Evolutionary conservation across 1,140 invertebrate genomes (phyloP), one percentile per base, ranked within the genome.

Genomic region (Diuraphis noxia): DNA sequence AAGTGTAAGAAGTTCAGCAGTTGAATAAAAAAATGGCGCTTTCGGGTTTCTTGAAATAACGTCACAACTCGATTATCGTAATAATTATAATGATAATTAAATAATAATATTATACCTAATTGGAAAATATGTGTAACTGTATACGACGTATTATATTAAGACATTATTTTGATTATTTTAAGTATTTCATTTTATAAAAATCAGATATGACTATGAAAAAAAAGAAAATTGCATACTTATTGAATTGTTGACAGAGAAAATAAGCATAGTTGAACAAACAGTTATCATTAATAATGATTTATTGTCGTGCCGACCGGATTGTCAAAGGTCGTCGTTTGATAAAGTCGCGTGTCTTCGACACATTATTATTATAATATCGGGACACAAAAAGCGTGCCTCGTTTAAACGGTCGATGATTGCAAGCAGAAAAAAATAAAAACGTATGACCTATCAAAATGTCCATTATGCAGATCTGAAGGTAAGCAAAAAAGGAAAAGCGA

Each of bases 361-460:
- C 82, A 46, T 85, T 63, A 63, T 63, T 63, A 63, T 63, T 63
- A 63, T 63, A 63, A 63, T 36, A 41, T 85, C 2, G 41, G 23
- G 43, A 17, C 40, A 46, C 41, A 85, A 85, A 85, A 85, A 85
- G 25, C 82, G 41, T n/a, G 41, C 30, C 82, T 85, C 82, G 30
- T 85, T 85, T 85, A 46, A 85, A 85, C 82, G 82, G 41, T 85
- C n/a, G 82, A 85, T 1, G 81, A n/a, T n/a, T 40, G 34, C n/a
- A 30, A 34, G 17, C 4, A 43, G 25, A 19, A 85, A 85, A 43
- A 85, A 43, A 85, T 43, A 85, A 43, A 85, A 46, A 85, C 40
- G 41, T 85, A 46, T 34, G 82, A 85, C n/a, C 41, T 46, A 85
- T 43, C 82, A 85, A 46, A 85, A 85, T 85, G 34, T 85, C 82